These are phyloP conservation scores for Gambusia holbrooki DNA, from an alignment of 2,113 vertebrate genomes.

Conservation along the genomic window DNA sequence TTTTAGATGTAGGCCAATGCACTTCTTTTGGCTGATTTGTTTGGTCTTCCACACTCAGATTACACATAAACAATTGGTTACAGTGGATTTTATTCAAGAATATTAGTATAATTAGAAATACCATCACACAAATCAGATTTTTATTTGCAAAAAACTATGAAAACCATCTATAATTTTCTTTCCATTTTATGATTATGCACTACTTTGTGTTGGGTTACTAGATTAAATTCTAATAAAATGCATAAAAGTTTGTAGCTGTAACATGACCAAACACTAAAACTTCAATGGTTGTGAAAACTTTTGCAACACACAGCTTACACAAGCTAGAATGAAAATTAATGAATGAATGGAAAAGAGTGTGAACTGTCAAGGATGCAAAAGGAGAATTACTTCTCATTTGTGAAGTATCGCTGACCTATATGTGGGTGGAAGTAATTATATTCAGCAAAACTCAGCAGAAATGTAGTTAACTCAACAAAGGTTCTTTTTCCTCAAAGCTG, in stretches of 20 bases:
- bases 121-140: not conserved
- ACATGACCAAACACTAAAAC: not conserved
- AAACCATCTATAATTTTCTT: not conserved
- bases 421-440: slow-evolving; percentile 32
- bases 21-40: not conserved
- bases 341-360: slow-evolving; percentile 23
- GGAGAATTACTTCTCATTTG: slow-evolving; percentile 13
- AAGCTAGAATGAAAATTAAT: slow-evolving; percentile 25
- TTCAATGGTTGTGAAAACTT: not conserved
- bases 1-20: not conserved
- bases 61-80: not conserved
- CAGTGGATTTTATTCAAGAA: not conserved
- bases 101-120: not conserved
- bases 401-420: slow-evolving; percentile 13
- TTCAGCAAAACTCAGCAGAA: slow-evolving; percentile 29
- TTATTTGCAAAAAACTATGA: not conserved
- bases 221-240: not conserved
- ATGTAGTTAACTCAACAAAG: slow-evolving; percentile 7
- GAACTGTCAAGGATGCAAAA: slow-evolving; percentile 11
- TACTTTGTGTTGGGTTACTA: not conserved
- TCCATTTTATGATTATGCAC: not conserved
- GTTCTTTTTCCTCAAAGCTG: not conserved
- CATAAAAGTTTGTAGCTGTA: not conserved
- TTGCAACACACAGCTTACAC: not conserved
- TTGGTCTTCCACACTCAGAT: not conserved